Conservation (phyloP, 2,888 invertebrate species). For the Drosophila birchii region DNA sequence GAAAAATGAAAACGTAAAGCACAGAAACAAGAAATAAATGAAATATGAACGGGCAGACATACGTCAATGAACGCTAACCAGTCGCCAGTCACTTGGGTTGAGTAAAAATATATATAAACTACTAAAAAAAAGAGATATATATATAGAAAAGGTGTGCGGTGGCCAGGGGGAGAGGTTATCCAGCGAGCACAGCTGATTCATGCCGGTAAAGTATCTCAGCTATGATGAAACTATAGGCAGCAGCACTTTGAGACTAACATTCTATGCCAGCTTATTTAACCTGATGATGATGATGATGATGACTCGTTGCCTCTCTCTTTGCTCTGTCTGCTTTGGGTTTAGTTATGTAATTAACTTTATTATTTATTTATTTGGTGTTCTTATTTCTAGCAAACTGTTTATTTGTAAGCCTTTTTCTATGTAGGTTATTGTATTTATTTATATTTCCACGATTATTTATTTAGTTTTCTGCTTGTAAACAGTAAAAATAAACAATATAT, state of each 20-base stretch:
- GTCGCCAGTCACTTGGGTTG: constrained; percentile 17
- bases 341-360: constrained; percentile 13
- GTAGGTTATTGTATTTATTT: background rate
- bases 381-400: background rate
- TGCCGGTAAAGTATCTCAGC: constrained; percentile 32
- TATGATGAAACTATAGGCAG: constrained; percentile 32
- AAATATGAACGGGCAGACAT: constrained; percentile 56
- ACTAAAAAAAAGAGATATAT: background rate
- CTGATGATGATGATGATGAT: constrained; percentile 14
- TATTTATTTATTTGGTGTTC: background rate
- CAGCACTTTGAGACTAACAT: constrained; percentile 2
- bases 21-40: constrained; percentile 41
- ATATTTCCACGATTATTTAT: background rate
- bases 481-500: background rate
- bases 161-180: constrained; percentile 1
- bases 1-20: constrained; percentile 16
- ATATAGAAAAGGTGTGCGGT: constrained; percentile 1
- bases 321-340: constrained; percentile 4
- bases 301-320: background rate
- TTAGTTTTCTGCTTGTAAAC: background rate
- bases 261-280: constrained; percentile 2
- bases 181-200: constrained; percentile 61
- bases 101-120: constrained; percentile 8
- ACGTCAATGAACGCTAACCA: constrained; percentile 58
- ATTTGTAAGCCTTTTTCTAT: background rate